Conservation (phyloP, 2,797 vertebrate genomes). For the Knipowitschia caucasica region DNA sequence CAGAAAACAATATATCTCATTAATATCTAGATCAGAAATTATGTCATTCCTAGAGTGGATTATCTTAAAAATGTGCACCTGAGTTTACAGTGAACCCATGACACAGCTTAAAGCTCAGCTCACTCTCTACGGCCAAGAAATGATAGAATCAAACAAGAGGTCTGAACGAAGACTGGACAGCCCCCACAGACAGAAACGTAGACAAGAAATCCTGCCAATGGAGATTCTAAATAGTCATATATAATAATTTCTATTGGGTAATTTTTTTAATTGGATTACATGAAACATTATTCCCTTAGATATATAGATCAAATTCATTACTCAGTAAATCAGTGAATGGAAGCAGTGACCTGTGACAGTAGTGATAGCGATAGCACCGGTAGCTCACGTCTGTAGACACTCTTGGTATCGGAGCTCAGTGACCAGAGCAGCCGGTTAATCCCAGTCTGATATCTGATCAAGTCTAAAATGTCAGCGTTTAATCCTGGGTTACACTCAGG, state of each 20-base stretch:
- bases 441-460: conserved; percentile 2
- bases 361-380: conserved; percentile 32
- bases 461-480: conserved; percentile 11
- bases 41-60: too few relatives aligned
- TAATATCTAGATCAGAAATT: too few relatives aligned
- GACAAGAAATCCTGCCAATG: conserved; percentile 15
- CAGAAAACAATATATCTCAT: too few relatives aligned
- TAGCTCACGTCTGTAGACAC: background rate
- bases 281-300: too few relatives aligned
- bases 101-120: conserved; percentile 31
- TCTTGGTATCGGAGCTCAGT: conserved; percentile 26
- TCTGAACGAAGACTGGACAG: conserved; percentile 7
- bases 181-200: conserved; percentile 10
- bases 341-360: too few relatives aligned
- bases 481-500: background rate
- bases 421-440: conserved; percentile 14
- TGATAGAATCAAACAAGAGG: conserved; percentile 48
- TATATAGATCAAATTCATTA: too few relatives aligned
- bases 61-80: too few relatives aligned
- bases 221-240: too few relatives aligned
- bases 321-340: too few relatives aligned
- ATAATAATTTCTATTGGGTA: too few relatives aligned
- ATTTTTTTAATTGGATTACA: too few relatives aligned
- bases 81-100: conserved; percentile 35
- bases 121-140: conserved; percentile 23